These are phyloP conservation scores for Tapirus terrestris DNA, from an alignment of 2,113 vertebrate genomes.

Conservation along the genomic window DNA sequence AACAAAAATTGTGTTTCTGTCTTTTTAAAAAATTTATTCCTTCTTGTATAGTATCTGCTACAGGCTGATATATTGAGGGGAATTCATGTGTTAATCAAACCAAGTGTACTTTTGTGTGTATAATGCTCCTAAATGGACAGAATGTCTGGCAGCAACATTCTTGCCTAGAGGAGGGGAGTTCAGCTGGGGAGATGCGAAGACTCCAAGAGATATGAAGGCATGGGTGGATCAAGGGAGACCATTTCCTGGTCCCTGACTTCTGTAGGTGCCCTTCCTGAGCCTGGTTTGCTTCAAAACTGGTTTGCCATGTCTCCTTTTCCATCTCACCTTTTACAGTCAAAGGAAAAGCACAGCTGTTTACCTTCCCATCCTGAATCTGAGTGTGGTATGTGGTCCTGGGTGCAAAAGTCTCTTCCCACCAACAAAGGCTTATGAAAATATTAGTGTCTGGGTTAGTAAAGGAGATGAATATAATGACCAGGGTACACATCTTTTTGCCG, in stretches of 20 bases:
- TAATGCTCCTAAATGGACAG: not conserved
- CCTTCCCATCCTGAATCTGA: not conserved
- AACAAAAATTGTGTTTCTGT: conserved; percentile 33
- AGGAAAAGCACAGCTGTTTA: not conserved
- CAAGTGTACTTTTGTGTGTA: not conserved
- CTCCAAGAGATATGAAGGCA: not conserved
- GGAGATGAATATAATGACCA: not conserved
- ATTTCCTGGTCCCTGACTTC: not conserved
- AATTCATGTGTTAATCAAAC: not conserved
- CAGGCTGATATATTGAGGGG: not conserved
- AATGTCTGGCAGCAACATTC: not conserved
- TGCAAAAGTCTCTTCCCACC: not conserved
- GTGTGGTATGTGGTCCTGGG: not conserved
- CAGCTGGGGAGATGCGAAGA: not conserved
- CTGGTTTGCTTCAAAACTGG: not conserved
- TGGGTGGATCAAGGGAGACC: not conserved
- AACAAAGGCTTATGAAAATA: not conserved
- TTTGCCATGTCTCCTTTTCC: not conserved
- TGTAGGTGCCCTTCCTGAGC: not conserved
- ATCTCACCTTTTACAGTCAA: not conserved
- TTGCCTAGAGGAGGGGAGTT: not conserved
- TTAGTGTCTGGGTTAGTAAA: not conserved
- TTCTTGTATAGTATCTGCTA: not conserved
- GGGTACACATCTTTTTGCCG: not conserved
- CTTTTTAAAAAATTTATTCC: not conserved